Evolutionary conservation across 2,113 vertebrate genomes (phyloP).

Genomic region (Piliocolobus tephrosceles): DNA sequence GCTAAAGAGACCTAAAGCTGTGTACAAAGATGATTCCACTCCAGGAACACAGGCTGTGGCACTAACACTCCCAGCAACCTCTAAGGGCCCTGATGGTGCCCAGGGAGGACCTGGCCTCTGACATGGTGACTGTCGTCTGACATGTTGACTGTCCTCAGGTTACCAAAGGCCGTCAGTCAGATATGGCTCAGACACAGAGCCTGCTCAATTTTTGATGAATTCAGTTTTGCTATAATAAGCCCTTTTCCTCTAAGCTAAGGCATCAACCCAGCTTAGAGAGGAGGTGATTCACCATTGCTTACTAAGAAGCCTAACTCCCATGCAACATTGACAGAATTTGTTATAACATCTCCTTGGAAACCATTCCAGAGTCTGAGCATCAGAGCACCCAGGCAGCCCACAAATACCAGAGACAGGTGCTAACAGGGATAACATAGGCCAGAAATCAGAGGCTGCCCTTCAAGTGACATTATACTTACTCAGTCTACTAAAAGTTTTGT

Average conservation of each 20-base stretch:
- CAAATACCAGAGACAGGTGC: neutral
- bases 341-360: constrained; percentile 80
- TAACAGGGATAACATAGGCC: neutral
- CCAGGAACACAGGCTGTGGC: neutral
- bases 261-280: constrained; percentile 15
- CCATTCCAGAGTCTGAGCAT: constrained; percentile 3
- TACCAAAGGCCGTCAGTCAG: neutral
- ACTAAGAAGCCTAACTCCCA: constrained; percentile 69
- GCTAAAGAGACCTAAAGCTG: neutral
- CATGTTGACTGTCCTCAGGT: neutral
- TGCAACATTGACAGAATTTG: constrained; percentile 3
- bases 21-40: neutral
- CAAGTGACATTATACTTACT: neutral
- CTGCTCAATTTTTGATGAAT: neutral
- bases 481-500: neutral
- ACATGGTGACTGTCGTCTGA: neutral
- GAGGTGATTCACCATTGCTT: constrained; percentile 44
- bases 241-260: neutral
- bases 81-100: neutral
- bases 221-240: neutral
- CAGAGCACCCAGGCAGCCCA: neutral
- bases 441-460: constrained; percentile 44
- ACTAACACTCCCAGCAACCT: neutral
- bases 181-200: neutral
- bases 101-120: neutral